These are phyloP conservation scores for Hyles lineata DNA, from an alignment of 2,888 invertebrate genomes.

Conservation along the genomic window DNA sequence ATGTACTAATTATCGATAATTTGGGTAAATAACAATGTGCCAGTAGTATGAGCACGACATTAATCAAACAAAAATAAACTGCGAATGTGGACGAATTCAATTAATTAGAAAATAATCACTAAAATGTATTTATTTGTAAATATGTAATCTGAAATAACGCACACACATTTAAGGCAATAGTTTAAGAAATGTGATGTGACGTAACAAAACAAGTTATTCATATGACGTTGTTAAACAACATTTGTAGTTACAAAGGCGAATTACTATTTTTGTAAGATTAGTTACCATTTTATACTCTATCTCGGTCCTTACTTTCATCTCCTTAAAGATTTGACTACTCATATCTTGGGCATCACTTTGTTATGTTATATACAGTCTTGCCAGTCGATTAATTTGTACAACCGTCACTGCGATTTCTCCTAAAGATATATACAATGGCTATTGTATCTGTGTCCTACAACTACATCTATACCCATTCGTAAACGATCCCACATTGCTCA, in stretches of 20 bases:
- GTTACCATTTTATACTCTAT: background rate
- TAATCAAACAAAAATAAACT: background rate
- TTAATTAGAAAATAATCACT: conserved; percentile 5
- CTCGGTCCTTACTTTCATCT: conserved; percentile 27
- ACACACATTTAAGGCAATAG: conserved; percentile 1
- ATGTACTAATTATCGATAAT: background rate
- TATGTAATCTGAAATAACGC: background rate
- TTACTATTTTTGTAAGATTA: conserved; percentile 20
- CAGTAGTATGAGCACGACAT: background rate
- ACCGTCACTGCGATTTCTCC: conserved; percentile 65
- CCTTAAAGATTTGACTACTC: conserved; percentile 39
- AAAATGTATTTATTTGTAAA: background rate
- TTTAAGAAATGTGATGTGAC: conserved; percentile 17
- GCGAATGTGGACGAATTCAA: background rate
- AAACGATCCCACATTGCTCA: conserved; percentile 76
- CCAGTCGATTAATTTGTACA: conserved; percentile 69
- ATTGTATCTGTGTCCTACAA: conserved; percentile 66
- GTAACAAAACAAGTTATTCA: background rate
- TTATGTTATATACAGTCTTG: conserved; percentile 74
- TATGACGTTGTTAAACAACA: conserved; percentile 7
- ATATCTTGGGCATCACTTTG: conserved; percentile 44
- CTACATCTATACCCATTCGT: conserved; percentile 74
- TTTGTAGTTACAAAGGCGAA: conserved; percentile 13
- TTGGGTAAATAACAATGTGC: background rate
- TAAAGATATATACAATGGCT: conserved; percentile 69